Evolutionary conservation across 2,888 invertebrate species (phyloP).

Genomic region (Strigamia crassipes): DNA sequence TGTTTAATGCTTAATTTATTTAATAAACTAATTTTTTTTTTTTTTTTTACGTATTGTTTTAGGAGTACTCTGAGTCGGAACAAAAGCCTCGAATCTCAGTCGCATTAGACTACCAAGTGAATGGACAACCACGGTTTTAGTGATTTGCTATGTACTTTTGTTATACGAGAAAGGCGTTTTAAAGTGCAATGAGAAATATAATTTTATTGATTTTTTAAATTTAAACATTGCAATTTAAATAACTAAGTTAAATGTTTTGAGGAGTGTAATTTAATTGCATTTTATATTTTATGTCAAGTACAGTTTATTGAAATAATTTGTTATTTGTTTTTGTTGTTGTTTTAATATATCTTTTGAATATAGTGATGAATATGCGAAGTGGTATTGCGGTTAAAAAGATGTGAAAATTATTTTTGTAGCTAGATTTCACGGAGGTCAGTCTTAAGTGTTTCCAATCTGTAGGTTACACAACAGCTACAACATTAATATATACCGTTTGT

Average conservation of each 20-base stretch:
- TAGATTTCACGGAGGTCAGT: neutral
- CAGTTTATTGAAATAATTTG: neutral
- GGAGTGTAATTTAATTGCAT: conserved; percentile 3
- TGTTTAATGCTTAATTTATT: neutral
- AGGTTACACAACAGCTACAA: neutral
- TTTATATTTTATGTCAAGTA: neutral
- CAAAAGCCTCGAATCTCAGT: conserved; percentile 8
- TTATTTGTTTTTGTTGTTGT: conserved; percentile 32
- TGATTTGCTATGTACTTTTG: neutral
- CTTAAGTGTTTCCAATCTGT: neutral
- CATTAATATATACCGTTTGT: neutral
- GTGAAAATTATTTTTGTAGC: conserved; percentile 30
- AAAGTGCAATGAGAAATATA: conserved; percentile 20
- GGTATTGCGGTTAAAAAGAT: conserved; percentile 1
- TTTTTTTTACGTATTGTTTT: neutral
- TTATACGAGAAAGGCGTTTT: neutral
- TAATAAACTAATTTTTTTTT: neutral
- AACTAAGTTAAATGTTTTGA: neutral
- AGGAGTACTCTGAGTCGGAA: conserved; percentile 23
- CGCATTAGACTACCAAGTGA: neutral
- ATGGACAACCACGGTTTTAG: neutral
- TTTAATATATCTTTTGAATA: neutral
- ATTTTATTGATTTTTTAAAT: neutral
- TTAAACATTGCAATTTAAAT: neutral
- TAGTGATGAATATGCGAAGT: neutral